Evolutionary conservation across 2,113 vertebrate genomes (phyloP).

Genomic region (Circaetus gallicus): DNA sequence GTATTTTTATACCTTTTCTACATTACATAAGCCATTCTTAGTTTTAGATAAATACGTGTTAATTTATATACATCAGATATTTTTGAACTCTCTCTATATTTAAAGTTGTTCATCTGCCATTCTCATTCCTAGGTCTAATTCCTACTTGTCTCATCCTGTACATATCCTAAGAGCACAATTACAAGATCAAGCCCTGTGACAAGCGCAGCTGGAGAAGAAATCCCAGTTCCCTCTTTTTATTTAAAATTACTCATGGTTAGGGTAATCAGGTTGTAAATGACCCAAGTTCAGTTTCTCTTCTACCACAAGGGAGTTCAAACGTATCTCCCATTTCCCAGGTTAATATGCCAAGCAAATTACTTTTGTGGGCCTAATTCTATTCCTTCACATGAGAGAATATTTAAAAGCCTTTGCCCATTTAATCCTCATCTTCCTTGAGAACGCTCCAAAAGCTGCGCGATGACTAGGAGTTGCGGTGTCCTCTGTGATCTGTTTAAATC

Average conservation of each 20-base stretch:
- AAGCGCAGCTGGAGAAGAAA: constrained; percentile 33
- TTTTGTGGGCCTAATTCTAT: constrained; percentile 39
- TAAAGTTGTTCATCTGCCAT: neutral
- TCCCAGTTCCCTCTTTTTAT: constrained; percentile 51
- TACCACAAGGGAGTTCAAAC: constrained; percentile 23
- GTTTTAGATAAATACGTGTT: neutral
- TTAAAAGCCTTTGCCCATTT: constrained; percentile 39
- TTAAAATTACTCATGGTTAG: constrained; percentile 52
- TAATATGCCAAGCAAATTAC: constrained; percentile 65
- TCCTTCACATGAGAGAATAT: neutral
- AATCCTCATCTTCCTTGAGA: constrained; percentile 34
- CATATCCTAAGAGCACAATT: constrained; percentile 47
- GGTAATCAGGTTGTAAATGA: constrained; percentile 59
- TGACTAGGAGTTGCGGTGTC: neutral
- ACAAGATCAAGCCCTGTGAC: constrained; percentile 36
- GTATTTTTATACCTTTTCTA: neutral
- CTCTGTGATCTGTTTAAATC: neutral
- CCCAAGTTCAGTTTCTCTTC: constrained; percentile 26
- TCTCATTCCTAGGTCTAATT: neutral
- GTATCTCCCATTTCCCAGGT: constrained; percentile 42
- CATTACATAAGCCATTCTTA: neutral
- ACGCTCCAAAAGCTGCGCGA: rapidly evolving
- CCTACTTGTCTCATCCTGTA: constrained; percentile 33
- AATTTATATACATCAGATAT: neutral
- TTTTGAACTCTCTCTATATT: neutral